A percentile compares a stretch with the other conserved stretches of the same genome.
phyloP scores from a whole-genome alignment of 2,888 invertebrate species.

The Macrophya annulata region DNA sequence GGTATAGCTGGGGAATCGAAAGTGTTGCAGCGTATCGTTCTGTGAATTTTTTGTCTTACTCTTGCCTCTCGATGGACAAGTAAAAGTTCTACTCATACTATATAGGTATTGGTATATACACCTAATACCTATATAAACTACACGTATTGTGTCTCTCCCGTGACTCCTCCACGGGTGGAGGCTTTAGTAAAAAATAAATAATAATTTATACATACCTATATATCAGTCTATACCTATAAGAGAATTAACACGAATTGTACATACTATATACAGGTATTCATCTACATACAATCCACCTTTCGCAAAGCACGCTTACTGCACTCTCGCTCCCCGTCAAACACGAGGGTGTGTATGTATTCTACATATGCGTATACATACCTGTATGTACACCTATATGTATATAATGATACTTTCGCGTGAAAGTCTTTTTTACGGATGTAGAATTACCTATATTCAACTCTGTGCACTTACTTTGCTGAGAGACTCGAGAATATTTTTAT shows the following conservation, averaged over 20 bases:
- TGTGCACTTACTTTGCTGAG: constrained; percentile 8
- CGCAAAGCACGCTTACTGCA: background rate
- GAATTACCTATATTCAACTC: background rate
- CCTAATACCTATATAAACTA: no score
- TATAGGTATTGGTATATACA: background rate
- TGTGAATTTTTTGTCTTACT: constrained; percentile 31
- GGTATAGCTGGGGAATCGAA: constrained; percentile 27
- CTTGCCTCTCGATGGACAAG: constrained; percentile 43
- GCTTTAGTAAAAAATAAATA: background rate
- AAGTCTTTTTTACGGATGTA: constrained; percentile 61
- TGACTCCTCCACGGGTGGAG: background rate
- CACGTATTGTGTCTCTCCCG: constrained; percentile 12
- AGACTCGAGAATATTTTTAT: background rate
- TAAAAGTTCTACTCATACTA: constrained; percentile 9
- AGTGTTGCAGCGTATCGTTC: constrained; percentile 48
- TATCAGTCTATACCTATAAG: background rate
- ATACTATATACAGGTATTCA: no score
- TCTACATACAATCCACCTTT: constrained; percentile 28
- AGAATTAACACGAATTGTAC: constrained; percentile 13
- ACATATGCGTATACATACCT: background rate
- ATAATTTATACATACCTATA: background rate
- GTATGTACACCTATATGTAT: background rate
- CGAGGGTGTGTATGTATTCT: background rate
- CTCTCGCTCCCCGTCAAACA: background rate
- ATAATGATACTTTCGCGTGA: constrained; percentile 62